Evolutionary conservation across 2,888 invertebrate genomes (phyloP).

Genomic region (Catocala sponsa): DNA sequence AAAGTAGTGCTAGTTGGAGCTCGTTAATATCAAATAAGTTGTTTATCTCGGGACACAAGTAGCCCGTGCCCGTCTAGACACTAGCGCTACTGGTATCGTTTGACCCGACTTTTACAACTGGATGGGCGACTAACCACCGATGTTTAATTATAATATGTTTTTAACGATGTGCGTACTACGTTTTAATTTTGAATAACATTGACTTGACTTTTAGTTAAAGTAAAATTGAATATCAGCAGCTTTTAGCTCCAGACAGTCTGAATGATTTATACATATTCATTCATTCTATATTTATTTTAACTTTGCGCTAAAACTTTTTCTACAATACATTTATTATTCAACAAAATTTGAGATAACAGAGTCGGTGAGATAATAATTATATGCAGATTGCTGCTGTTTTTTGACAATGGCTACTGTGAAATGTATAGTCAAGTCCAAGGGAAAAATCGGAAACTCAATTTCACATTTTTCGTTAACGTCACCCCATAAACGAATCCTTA

Average conservation of each 20-base stretch:
- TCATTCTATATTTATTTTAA: background rate
- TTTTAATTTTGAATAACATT: too few species aligned
- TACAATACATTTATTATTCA: background rate
- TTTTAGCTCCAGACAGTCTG: background rate
- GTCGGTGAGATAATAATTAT: background rate
- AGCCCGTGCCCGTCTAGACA: too few species aligned
- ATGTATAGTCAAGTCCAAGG: background rate
- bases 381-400: background rate
- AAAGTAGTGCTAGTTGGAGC: too few species aligned
- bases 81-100: too few species aligned
- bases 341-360: background rate
- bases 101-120: too few species aligned
- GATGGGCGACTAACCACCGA: too few species aligned
- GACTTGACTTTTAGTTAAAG: too few species aligned
- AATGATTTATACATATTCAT: constrained; percentile 1
- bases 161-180: too few species aligned
- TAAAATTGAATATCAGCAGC: background rate
- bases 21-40: background rate
- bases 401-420: too few species aligned
- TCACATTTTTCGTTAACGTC: constrained; percentile 21
- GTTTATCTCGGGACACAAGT: background rate
- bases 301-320: background rate
- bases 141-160: too few species aligned
- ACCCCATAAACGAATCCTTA: constrained; percentile 26
- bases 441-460: background rate